Percentiles rank a stretch among this genome's conserved stretches.
Conservation (phyloP, 2,888 invertebrate genomes). For the Thalpophila matura region DNA sequence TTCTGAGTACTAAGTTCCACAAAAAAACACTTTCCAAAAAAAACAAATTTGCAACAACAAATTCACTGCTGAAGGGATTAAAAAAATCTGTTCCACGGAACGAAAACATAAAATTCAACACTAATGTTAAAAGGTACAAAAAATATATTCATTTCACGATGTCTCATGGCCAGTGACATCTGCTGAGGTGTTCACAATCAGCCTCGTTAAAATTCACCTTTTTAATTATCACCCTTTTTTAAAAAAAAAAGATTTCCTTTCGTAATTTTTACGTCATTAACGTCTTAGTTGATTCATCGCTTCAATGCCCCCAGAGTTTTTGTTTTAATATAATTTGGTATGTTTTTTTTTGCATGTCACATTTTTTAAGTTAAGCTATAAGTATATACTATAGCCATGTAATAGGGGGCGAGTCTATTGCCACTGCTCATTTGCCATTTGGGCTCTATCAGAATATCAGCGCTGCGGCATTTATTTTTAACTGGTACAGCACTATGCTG, state of each 20-base stretch:
- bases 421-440: too few relatives aligned
- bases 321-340: neutral
- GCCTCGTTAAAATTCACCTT: conserved; percentile 81
- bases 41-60: too few relatives aligned
- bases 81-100: conserved; percentile 1
- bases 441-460: too few relatives aligned
- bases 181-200: conserved; percentile 70
- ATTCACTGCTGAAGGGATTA: neutral
- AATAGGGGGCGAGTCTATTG: too few relatives aligned
- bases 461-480: too few relatives aligned
- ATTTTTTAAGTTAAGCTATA: neutral
- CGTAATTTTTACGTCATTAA: conserved; percentile 76
- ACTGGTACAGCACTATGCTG: too few relatives aligned
- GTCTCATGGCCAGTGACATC: conserved; percentile 62
- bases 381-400: too few relatives aligned
- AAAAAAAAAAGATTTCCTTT: conserved; percentile 63
- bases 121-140: conserved; percentile 28
- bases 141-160: conserved; percentile 50
- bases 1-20: too few relatives aligned
- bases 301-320: conserved; percentile 29
- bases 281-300: conserved; percentile 65
- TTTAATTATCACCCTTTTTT: conserved; percentile 78
- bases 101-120: conserved; percentile 17
- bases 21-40: too few relatives aligned
- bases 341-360: neutral